A percentile compares a stretch with the other conserved stretches of the same genome.
phyloP scores from a whole-genome alignment of 2,113 vertebrate species.

The Anseranas semipalmata region DNA sequence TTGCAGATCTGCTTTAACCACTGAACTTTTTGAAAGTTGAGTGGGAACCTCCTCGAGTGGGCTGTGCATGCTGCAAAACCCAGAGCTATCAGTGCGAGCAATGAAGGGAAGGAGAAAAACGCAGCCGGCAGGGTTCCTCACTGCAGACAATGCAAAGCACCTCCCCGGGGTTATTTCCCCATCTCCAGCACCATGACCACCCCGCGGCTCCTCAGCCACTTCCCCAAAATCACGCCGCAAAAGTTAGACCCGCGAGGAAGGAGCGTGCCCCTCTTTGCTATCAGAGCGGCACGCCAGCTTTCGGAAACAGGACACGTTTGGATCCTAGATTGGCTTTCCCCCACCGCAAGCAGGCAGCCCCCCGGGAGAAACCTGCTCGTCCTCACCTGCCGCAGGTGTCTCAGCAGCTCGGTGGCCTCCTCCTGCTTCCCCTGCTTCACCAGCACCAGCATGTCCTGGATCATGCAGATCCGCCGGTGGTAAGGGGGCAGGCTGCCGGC shows the following conservation, averaged over 20 bases:
- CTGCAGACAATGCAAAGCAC: background rate
- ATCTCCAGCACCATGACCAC: background rate
- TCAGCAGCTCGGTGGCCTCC: conserved; percentile 92
- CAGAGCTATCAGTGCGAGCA: background rate
- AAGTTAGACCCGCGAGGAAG: background rate
- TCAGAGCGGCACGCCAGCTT: background rate
- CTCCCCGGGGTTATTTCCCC: background rate
- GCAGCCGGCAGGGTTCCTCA: background rate
- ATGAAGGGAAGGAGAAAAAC: background rate
- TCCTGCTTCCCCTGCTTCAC: conserved; percentile 91
- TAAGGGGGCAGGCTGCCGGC: conserved; percentile 86
- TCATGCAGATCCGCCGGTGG: conserved; percentile 90
- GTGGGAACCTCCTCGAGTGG: conserved; percentile 1
- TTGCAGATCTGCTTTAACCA: background rate
- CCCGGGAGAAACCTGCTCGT: background rate
- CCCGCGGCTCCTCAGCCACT: background rate
- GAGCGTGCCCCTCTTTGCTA: accelerated
- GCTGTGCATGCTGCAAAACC: background rate
- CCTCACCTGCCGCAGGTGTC: conserved; percentile 92
- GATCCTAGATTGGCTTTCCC: accelerated
- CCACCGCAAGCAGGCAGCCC: background rate
- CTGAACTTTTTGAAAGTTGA: conserved; percentile 51
- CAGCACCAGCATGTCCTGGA: conserved; percentile 95
- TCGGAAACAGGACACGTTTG: accelerated
- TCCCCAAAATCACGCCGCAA: background rate